Conservation (phyloP, 2,113 vertebrate genomes). For the Aythya baeri region DNA sequence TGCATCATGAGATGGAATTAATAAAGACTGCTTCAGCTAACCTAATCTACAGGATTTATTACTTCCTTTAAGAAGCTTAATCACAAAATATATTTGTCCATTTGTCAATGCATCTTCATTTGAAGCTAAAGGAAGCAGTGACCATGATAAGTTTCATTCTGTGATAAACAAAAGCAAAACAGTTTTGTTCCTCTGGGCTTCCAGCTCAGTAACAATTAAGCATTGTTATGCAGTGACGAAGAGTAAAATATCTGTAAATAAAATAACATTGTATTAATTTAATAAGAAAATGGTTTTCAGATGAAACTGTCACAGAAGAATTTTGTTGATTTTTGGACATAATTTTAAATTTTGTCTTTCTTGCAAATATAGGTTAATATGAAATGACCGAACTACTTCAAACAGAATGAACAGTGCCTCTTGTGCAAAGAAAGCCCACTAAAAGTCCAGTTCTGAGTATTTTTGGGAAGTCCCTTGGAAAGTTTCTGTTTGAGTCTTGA, state of each 20-base stretch:
- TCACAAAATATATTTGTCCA: neutral
- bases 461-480: neutral
- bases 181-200: neutral
- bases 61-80: neutral
- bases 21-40: neutral
- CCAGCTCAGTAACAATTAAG: neutral
- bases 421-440: neutral
- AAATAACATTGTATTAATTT: neutral
- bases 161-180: neutral
- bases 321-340: neutral
- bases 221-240: neutral
- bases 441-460: neutral
- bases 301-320: neutral
- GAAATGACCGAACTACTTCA: neutral
- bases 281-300: neutral
- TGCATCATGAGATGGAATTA: neutral
- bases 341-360: neutral
- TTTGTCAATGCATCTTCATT: neutral
- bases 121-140: neutral
- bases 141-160: neutral
- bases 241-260: neutral
- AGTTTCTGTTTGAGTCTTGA: conserved; percentile 13
- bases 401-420: neutral
- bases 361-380: neutral
- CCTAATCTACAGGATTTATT: neutral